These are phyloP conservation scores for Neosalanx taihuensis DNA, from an alignment of 2,797 vertebrate species.

Conservation along the genomic window DNA sequence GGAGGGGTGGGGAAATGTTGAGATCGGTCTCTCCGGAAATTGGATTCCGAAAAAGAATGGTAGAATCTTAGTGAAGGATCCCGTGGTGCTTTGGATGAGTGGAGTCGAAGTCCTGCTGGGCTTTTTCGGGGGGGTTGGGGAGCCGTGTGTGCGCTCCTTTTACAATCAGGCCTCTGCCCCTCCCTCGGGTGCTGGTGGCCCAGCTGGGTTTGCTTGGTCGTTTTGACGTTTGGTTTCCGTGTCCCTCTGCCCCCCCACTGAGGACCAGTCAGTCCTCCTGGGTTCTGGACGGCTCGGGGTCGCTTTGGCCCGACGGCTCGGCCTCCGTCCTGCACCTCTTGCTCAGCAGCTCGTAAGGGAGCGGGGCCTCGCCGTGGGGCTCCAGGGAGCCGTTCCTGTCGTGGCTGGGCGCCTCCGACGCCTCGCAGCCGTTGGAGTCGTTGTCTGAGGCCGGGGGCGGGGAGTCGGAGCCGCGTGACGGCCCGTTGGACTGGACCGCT, in stretches of 20 bases:
- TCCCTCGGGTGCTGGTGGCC: conserved; percentile 32
- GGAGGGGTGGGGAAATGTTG: conserved; percentile 49
- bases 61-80: conserved; percentile 27
- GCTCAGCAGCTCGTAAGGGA: conserved; percentile 75
- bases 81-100: conserved; percentile 53
- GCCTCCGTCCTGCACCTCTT: conserved; percentile 86
- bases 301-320: conserved; percentile 60
- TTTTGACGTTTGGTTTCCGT: conserved; percentile 34
- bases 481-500: conserved; percentile 78
- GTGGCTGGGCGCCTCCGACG: conserved; percentile 60
- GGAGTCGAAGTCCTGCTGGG: conserved; percentile 36
- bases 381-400: conserved; percentile 70
- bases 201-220: conserved; percentile 42
- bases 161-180: conserved; percentile 27
- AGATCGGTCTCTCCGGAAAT: conserved; percentile 52
- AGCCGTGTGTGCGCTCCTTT: conserved; percentile 14
- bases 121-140: conserved; percentile 11
- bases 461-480: conserved; percentile 55
- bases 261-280: conserved; percentile 63
- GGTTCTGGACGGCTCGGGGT: conserved; percentile 76
- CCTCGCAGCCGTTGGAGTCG: conserved; percentile 84
- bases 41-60: conserved; percentile 31
- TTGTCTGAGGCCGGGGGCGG: conserved; percentile 62
- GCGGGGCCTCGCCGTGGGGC: conserved; percentile 63
- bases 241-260: conserved; percentile 37